Conservation (phyloP, 1,140 invertebrate species). For the Zaprionus tsacasi region DNA sequence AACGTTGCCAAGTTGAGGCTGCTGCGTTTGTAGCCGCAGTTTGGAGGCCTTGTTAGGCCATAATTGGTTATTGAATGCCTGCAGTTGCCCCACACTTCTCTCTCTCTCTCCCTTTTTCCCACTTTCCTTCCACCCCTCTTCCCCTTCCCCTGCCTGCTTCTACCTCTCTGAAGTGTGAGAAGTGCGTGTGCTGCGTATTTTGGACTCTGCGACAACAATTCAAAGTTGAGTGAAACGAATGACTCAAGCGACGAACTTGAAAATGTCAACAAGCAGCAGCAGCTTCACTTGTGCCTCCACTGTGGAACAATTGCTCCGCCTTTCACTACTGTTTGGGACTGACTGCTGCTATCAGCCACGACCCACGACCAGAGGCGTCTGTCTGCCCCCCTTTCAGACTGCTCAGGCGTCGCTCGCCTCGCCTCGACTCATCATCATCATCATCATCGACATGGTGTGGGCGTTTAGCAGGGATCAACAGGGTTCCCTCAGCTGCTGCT, state of each 20-base stretch:
- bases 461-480: conserved; percentile 36
- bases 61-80: conserved; percentile 78
- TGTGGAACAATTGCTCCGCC: conserved; percentile 38
- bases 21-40: not conserved
- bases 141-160: not conserved
- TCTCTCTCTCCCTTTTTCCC: conserved; percentile 1
- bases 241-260: conserved; percentile 44
- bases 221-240: conserved; percentile 37
- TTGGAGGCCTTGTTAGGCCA: conserved; percentile 73
- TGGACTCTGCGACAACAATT: conserved; percentile 32
- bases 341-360: conserved; percentile 11
- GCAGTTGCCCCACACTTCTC: conserved; percentile 18
- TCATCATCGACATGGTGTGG: conserved; percentile 52
- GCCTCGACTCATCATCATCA: conserved; percentile 37
- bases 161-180: conserved; percentile 49
- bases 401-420: conserved; percentile 21
- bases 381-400: not conserved
- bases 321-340: conserved; percentile 43
- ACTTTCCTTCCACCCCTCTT: not conserved
- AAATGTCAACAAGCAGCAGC: not conserved
- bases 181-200: conserved; percentile 74
- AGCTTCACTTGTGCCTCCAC: conserved; percentile 1
- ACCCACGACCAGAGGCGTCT: conserved; percentile 13
- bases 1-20: not conserved
- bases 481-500: not conserved